Evolutionary conservation across 2,797 vertebrate species (phyloP).

Genomic region (Hyperoplus lanceolatus): DNA sequence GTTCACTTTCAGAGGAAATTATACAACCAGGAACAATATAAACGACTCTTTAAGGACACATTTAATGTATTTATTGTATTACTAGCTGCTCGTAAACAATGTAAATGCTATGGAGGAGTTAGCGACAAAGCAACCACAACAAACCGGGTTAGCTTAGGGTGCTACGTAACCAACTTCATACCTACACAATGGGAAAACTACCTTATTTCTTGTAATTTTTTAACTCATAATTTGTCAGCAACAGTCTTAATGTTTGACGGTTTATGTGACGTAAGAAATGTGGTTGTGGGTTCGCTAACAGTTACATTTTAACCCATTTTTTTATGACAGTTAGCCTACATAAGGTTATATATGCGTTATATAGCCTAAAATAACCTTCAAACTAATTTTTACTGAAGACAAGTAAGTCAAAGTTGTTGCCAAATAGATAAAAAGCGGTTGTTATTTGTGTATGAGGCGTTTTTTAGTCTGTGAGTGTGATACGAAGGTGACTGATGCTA

Average conservation of each 20-base stretch:
- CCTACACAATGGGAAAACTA: too few relatives aligned
- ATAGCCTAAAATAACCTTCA: fast-evolving
- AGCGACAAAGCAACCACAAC: not conserved
- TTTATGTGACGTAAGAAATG: not conserved
- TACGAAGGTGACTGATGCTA: conserved; percentile 40
- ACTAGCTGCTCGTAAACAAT: too few relatives aligned
- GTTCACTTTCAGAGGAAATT: not conserved
- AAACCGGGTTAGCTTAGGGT: conserved; percentile 23
- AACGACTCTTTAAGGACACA: too few relatives aligned
- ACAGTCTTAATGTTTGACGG: not conserved
- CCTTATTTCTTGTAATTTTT: fast-evolving
- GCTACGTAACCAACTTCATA: not conserved
- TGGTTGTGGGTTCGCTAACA: not conserved
- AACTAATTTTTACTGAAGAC: fast-evolving
- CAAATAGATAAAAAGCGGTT: fast-evolving
- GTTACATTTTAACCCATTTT: too few relatives aligned
- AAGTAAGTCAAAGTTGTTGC: fast-evolving
- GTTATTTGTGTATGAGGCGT: fast-evolving
- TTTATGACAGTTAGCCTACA: conserved; percentile 26
- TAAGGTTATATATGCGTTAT: not conserved
- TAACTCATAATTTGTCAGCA: fast-evolving
- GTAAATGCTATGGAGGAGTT: too few relatives aligned
- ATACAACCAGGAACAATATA: too few relatives aligned
- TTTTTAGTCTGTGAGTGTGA: not conserved
- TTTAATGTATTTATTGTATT: too few relatives aligned